These are phyloP conservation scores for Todus mexicanus DNA, from an alignment of 2,797 vertebrate species.

Conservation along the genomic window DNA sequence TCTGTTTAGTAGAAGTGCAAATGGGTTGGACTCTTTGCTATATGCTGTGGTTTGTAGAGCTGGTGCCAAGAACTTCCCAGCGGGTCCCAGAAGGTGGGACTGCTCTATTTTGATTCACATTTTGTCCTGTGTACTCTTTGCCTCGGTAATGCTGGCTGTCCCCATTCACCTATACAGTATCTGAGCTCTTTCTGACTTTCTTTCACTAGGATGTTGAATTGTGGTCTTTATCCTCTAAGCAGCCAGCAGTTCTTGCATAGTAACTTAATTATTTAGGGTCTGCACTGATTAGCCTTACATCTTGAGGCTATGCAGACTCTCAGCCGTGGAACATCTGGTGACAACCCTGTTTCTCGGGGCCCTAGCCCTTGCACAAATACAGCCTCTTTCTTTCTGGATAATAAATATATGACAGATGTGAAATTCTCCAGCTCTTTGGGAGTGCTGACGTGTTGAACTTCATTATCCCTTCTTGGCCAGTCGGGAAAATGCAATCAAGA, in stretches of 20 bases:
- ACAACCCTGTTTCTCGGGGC: not conserved
- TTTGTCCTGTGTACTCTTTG: not conserved
- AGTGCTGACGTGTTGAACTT: not conserved
- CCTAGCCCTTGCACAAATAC: not conserved
- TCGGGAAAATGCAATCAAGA: constrained; percentile 19
- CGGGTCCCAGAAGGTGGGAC: not conserved
- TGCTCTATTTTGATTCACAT: not conserved
- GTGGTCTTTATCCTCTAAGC: not conserved
- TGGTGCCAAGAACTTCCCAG: not conserved
- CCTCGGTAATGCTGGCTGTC: not conserved
- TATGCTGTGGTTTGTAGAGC: not conserved
- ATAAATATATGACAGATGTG: constrained; percentile 15
- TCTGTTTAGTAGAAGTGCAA: not conserved
- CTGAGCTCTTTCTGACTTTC: not conserved
- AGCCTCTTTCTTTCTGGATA: not conserved
- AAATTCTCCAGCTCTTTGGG: not conserved
- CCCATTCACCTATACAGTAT: not conserved
- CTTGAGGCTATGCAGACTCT: not conserved
- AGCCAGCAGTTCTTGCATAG: not conserved
- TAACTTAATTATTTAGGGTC: constrained; percentile 29
- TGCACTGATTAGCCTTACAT: not conserved
- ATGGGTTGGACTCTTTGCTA: not conserved
- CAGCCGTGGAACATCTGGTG: constrained; percentile 6
- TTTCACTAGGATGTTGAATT: not conserved
- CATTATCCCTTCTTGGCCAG: not conserved